Base-by-base conservation (phyloP, 2,888 invertebrate genomes). In the Philereme vetulata region DNA sequence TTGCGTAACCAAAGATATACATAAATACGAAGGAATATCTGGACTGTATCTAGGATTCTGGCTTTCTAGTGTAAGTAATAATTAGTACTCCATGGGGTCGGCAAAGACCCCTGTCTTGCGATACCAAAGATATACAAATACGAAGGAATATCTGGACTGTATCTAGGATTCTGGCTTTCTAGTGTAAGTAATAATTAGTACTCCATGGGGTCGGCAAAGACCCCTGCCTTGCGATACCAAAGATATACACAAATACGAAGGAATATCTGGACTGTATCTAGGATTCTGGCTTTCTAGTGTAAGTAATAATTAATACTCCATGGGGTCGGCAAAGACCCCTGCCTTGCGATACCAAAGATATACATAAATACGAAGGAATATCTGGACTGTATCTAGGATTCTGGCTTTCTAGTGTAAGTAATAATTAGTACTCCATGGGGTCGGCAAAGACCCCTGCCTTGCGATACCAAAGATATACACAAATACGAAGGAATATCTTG, bases 261-360 rank as follows among this genome's bases (percentile, higher is more conserved):
- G 99, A 0, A 77, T 96, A 8, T 91, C 95, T 4, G 98, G 98
- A 0, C 90, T 99, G 0, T 99, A 99, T 80, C 93, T 97, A 74
- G 99, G 99, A 1, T 99, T 98, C 84, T 98, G 98, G 98, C 94
- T 99, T 60, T 98, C 97, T 56, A 97, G 98, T 61, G 95, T 96
- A 64, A 88, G 91, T 88, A 51, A 21, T 21, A 21, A 21, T 21
- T 21, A 21, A 1, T 21, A 21, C 21, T 21, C 21, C 21, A 21
- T 21, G 21, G 21, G 21, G 21, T 21, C 21, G 21, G 2, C 21
- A 21, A 21, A 21, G 21, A 21, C 21, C 21, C 21, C 21, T 21
- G 21, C 1, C 2, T 21, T 21, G 21, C 97, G 10, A 97, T 98
- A 80, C 90, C 93, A 38, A 98, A 98, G 90, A 99, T 99, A 72